Evolutionary conservation across 2,888 invertebrate species (phyloP).

Genomic region (Thysanoteuthis rhombus): DNA sequence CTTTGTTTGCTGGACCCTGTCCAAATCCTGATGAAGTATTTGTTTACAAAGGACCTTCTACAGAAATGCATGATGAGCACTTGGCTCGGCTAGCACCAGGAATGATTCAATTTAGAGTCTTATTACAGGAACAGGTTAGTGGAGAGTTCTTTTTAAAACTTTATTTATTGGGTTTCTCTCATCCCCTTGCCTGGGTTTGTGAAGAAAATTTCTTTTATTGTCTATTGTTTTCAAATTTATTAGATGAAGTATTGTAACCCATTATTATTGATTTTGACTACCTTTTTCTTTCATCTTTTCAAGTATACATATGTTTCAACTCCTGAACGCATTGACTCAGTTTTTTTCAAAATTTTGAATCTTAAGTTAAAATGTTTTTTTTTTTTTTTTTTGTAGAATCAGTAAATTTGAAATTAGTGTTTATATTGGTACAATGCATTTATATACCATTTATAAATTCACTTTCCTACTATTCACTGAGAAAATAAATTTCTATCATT

Average conservation of each 20-base stretch:
- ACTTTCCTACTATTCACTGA: not conserved
- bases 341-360: no score
- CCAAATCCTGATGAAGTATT: conserved; percentile 67
- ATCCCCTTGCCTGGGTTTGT: not conserved
- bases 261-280: no score
- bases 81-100: conserved; percentile 53
- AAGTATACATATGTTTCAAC: no score
- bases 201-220: not conserved
- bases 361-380: no score
- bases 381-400: no score
- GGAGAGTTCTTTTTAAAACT: not conserved
- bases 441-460: no score
- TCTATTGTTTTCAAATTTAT: not conserved
- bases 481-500: not conserved
- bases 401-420: no score
- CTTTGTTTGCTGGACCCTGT: conserved; percentile 66
- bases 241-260: no score
- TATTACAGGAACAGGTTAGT: not conserved
- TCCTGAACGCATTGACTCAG: no score
- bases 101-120: conserved; percentile 34
- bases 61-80: conserved; percentile 52
- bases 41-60: conserved; percentile 64
- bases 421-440: no score
- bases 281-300: no score
- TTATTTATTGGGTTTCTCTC: not conserved